Base-by-base conservation (phyloP, 2,113 vertebrate genomes). In the Psettodes erumei region DNA sequence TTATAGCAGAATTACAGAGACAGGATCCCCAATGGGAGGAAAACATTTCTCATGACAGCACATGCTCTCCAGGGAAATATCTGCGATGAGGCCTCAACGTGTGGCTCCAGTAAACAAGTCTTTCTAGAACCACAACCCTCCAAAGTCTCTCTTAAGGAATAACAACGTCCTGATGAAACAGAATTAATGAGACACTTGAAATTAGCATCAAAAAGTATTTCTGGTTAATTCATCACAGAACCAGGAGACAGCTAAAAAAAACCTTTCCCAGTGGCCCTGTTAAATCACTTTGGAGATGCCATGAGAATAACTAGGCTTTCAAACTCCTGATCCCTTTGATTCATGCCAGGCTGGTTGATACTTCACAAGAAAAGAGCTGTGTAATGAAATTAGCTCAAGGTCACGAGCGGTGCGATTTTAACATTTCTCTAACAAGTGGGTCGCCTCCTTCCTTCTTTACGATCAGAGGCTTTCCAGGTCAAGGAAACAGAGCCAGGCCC, bases 191-290 rank as follows among this genome's bases (percentile, higher is more conserved):
- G 77, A 82, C 68, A 72, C 61, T 79, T 66, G 43, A 82, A 82
- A 86, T 84, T 62, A 85, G 75, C 68, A 85, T 89, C 60, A 89
- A 86, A 90, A 85, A 68, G 54, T 71, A 79, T 82, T 86, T 83
- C 68, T 55, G 63, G 77, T 79, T 62, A 70, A 86, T 88, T 91
- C 70, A 77, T 85, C 80, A 79, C 75, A 75, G 76, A 54, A 63
- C 27, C 4, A 4, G 32, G 40, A 77, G 72, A 76, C 5, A 48
- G 54, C 75, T 38, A 74, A 53, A 80, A 59, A 47, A 15, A 71
- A 55, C 38, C 61, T 67, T 37, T 75, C 65, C 87, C 76, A 0
- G 1, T 42, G 69, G 77, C 10, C 32, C 55, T 62, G 50, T 80
- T 79, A 77, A 84, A 75, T 86, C 83, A 38, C 48, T 81, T 80